Base-by-base conservation (phyloP, 2,797 vertebrate species). In the Neopelma chrysocephalum region DNA sequence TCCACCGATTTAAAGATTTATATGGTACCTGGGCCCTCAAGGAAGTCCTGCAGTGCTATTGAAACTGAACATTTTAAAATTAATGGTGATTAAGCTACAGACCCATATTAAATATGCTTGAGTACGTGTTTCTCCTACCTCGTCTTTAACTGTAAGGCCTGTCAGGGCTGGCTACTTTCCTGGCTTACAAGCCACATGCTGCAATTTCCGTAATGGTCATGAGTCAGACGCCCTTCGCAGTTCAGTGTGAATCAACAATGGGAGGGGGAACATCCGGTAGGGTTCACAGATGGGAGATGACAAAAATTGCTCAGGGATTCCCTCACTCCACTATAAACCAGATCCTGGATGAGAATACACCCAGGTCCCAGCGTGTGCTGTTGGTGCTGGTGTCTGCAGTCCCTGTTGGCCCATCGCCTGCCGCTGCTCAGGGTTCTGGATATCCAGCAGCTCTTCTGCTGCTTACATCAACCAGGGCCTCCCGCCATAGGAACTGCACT, bases 81-180 rank as follows among this genome's bases (percentile, higher is more conserved):
- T 47, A 86, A 58, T 90, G 62, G 32, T 82, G 71, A 84, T 94
- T 94, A 82, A 87, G 32, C 66, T 90, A 8, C 29, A 90, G 53
- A 53, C 5, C 8, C 6, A 5, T 58, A 82, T 69, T 72, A 87
- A 94, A 88, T 78, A 58, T 58, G 38, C 54, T 15, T 27, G 29
- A 75, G 45, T 60, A 68, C 34, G 51, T 92, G 68, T 57, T 96
- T 91, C 73, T 94, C 26, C 76, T 87, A 12, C 73, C 73, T 72
- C 6, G 26, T 82, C 32, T 79, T 62, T 86, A 65, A 43, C 69
- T 1, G 0, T 87, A 51, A 77, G 27, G n/a, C 92, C 2, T 57
- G 34, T 45, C 1, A 1, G n/a, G 73, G 43, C 66, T 94, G 82
- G 58, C 80, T 87, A 29, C 72, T 29, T 85, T 91, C 79, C 89